These are phyloP conservation scores for Machimus rusticus DNA, from an alignment of 2,888 invertebrate genomes.

Conservation along the genomic window DNA sequence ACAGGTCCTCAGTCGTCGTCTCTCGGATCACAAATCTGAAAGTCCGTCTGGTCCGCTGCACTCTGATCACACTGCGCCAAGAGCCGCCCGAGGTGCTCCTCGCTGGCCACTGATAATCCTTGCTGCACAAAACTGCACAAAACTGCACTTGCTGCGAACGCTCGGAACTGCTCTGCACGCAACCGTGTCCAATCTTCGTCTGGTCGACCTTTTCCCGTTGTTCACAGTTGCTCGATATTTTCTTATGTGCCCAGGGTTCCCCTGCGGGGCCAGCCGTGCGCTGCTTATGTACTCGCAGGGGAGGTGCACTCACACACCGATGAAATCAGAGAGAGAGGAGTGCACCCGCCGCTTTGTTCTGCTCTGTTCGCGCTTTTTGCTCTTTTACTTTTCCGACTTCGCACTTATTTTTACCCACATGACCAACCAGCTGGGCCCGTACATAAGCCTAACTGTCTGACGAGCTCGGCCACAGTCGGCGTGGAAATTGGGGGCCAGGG, in stretches of 20 bases:
- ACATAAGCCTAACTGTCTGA: slow-evolving; percentile 7
- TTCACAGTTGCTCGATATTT: slow-evolving; percentile 16
- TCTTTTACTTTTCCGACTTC: background rate
- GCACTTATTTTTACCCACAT: background rate
- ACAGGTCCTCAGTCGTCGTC: background rate
- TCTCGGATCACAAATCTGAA: background rate
- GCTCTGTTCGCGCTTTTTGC: background rate
- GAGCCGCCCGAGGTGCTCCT: background rate
- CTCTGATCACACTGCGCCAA: background rate
- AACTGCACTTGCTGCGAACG: slow-evolving; percentile 3
- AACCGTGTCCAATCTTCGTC: slow-evolving; percentile 45
- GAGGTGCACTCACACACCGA: background rate
- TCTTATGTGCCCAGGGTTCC: background rate
- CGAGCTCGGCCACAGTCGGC: background rate
- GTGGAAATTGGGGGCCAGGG: background rate
- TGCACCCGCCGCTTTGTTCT: background rate
- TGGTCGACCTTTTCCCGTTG: slow-evolving; percentile 35
- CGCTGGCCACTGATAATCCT: background rate
- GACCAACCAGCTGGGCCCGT: slow-evolving; percentile 30
- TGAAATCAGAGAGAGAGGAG: background rate
- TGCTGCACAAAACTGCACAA: background rate
- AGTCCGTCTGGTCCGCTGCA: background rate
- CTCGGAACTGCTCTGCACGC: slow-evolving; percentile 32
- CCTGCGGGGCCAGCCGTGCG: background rate
- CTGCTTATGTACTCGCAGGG: background rate